A percentile compares a stretch with the other conserved stretches of the same genome.
Evolutionary conservation across 2,888 invertebrate species (phyloP).

Genomic region (Drosophila anomalata): DNA sequence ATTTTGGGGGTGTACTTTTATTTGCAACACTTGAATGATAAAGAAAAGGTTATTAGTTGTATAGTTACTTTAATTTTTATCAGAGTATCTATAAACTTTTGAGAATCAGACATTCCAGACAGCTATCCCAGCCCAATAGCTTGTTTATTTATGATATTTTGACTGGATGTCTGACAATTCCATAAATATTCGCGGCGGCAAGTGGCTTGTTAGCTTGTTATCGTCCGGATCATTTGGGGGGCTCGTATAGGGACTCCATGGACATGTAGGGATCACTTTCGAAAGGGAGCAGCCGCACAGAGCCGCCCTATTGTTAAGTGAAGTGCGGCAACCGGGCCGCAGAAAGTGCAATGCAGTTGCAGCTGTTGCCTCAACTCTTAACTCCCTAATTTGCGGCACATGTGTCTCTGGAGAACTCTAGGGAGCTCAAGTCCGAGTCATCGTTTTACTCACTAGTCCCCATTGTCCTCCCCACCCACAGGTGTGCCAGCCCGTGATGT

Average conservation of each 20-base stretch:
- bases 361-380: constrained; percentile 8
- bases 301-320: constrained; percentile 68
- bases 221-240: constrained; percentile 29
- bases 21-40: background rate
- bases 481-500: constrained; percentile 67
- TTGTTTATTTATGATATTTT: constrained; percentile 53
- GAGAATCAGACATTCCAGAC: background rate
- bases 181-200: constrained; percentile 39
- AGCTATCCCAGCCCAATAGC: constrained; percentile 7
- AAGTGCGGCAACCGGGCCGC: constrained; percentile 59
- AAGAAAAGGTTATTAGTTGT: background rate
- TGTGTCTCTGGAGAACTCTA: constrained; percentile 39
- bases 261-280: constrained; percentile 7
- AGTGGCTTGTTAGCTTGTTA: constrained; percentile 50
- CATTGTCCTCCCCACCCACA: constrained; percentile 28
- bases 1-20: background rate
- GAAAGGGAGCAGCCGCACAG: constrained; percentile 44
- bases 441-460: background rate
- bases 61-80: background rate
- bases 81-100: constrained; percentile 8
- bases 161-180: constrained; percentile 46
- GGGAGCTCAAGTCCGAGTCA: constrained; percentile 33
- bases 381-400: constrained; percentile 58
- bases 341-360: constrained; percentile 46
- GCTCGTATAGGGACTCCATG: constrained; percentile 11